Conservation (phyloP, 2,113 vertebrate species). For the Dipodomys merriami region DNA sequence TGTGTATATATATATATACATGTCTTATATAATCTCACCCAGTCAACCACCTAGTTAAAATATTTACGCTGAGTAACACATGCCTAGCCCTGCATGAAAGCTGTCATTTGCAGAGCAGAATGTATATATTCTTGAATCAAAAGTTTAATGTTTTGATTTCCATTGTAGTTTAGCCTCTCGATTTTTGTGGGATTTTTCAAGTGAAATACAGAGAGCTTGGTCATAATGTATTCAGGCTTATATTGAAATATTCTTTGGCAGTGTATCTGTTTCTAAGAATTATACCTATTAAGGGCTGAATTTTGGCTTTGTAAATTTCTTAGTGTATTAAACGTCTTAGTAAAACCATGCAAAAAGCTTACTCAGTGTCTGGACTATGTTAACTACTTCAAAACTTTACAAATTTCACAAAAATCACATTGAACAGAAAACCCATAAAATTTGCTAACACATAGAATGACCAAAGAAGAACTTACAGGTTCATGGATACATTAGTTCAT, state of each 20-base stretch:
- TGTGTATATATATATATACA: not conserved
- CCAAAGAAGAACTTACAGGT: not conserved
- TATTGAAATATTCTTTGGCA: not conserved
- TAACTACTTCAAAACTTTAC: slow-evolving; percentile 30
- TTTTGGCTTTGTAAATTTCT: too few relatives aligned
- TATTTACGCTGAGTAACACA: not conserved
- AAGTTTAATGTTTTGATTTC: not conserved
- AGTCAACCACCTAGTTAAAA: not conserved
- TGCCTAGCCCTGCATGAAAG: not conserved
- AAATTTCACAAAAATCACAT: not conserved
- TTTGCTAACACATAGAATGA: not conserved
- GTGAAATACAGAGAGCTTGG: not conserved
- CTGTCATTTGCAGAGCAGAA: not conserved
- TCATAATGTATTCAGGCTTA: not conserved
- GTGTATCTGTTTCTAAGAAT: not conserved
- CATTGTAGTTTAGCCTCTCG: not conserved
- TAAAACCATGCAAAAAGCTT: not conserved
- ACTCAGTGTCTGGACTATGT: not conserved
- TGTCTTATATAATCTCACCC: not conserved
- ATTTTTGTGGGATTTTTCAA: not conserved
- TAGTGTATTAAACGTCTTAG: not conserved
- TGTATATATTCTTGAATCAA: not conserved
- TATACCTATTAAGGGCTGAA: not conserved
- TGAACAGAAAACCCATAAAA: not conserved
- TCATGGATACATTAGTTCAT: not conserved